A percentile compares a stretch with the other conserved stretches of the same genome.
phyloP scores from a whole-genome alignment of 2,888 invertebrate species.

The Amphimallon solstitiale region DNA sequence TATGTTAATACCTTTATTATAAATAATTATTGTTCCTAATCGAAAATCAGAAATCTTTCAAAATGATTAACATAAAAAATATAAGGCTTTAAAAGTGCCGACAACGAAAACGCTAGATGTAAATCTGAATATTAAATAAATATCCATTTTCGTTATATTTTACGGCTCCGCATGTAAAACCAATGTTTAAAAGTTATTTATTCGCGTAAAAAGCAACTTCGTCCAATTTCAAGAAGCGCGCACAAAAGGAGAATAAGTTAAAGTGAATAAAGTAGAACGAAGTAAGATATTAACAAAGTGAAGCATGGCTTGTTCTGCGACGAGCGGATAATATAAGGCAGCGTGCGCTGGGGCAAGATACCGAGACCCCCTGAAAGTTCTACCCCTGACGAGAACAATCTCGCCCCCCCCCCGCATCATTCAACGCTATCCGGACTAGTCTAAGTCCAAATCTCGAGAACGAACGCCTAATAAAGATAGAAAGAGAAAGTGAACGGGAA shows the following conservation, averaged over 20 bases:
- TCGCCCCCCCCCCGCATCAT: constrained; percentile 13
- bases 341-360: constrained; percentile 51
- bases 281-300: constrained; percentile 62
- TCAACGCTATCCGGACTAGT: constrained; percentile 3
- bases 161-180: constrained; percentile 24
- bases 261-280: constrained; percentile 61
- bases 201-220: constrained; percentile 12
- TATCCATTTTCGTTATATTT: constrained; percentile 28
- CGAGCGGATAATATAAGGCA: constrained; percentile 59
- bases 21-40: too few species aligned
- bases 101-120: neutral
- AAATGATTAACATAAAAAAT: too few species aligned
- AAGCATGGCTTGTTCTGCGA: constrained; percentile 59
- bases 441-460: constrained; percentile 69
- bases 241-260: constrained; percentile 56
- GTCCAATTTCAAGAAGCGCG: constrained; percentile 22
- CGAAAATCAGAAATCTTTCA: too few species aligned
- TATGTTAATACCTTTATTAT: too few species aligned
- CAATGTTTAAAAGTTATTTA: constrained; percentile 30
- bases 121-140: constrained; percentile 24
- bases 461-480: constrained; percentile 72
- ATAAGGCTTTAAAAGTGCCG: too few species aligned
- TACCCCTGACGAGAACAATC: constrained; percentile 20
- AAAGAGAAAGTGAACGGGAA: constrained; percentile 73
- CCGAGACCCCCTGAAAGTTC: constrained; percentile 44